These are phyloP conservation scores for Brachionus manjavacas DNA, from an alignment of 1,140 invertebrate species.

Conservation along the genomic window DNA sequence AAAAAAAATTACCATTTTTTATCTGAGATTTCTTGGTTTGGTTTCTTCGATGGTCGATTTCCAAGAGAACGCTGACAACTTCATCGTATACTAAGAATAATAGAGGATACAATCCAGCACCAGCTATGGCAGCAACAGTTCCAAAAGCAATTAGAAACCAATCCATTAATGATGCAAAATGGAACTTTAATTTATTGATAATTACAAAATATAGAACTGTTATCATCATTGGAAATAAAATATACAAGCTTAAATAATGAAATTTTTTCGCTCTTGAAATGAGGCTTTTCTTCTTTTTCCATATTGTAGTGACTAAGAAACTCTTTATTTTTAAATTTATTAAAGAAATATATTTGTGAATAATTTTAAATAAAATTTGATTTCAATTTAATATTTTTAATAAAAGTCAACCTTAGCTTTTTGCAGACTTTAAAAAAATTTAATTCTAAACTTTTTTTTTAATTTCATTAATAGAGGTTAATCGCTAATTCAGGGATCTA, in stretches of 20 bases:
- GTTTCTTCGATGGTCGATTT: background rate
- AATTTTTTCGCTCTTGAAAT: background rate
- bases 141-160: background rate
- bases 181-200: background rate
- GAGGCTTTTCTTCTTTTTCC: background rate
- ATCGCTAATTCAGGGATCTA: no score
- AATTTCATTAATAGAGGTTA: no score
- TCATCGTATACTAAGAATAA: background rate
- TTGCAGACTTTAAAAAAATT: no score
- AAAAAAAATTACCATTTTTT: background rate
- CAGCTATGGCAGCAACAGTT: background rate
- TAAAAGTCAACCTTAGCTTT: no score
- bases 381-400: no score
- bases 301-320: no score
- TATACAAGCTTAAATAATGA: background rate
- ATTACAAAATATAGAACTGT: background rate
- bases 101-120: background rate
- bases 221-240: background rate
- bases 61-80: background rate
- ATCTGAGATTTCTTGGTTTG: background rate
- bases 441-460: no score
- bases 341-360: background rate
- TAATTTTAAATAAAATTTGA: background rate
- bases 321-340: no score
- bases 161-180: background rate